Percentiles rank a stretch among this genome's conserved stretches.
Conservation (phyloP, 2,113 vertebrate genomes). For the Cavia porcellus region DNA sequence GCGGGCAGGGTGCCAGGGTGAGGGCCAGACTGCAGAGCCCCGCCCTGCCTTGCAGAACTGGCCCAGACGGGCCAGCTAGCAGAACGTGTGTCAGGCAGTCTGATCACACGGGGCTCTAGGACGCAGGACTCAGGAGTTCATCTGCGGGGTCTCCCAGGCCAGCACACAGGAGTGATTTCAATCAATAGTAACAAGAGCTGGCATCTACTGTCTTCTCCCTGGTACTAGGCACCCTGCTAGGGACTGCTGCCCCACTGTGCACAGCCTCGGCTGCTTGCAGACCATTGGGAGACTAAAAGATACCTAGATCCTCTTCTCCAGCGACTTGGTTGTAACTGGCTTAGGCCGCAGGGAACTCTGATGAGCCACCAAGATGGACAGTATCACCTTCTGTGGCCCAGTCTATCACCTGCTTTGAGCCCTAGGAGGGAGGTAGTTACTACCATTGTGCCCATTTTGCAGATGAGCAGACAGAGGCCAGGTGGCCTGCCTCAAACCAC, state of each 20-base stretch:
- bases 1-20: too few relatives aligned
- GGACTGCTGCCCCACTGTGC: accelerated
- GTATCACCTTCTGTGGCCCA: accelerated
- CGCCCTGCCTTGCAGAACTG: too few relatives aligned
- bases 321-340: neutral
- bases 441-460: neutral
- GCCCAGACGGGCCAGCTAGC: neutral
- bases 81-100: neutral
- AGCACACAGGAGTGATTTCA: too few relatives aligned
- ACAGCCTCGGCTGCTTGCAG: accelerated
- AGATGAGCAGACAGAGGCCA: neutral
- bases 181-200: accelerated
- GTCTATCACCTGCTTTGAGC: neutral
- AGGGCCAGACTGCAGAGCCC: neutral
- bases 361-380: too few relatives aligned
- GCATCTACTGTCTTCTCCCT: accelerated
- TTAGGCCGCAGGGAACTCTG: neutral
- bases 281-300: neutral
- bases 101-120: neutral
- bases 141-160: neutral
- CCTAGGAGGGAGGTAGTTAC: neutral
- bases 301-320: accelerated
- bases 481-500: neutral
- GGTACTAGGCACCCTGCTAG: neutral
- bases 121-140: accelerated